phyloP scores from a whole-genome alignment of 2,888 invertebrate species.

The Hirtodrosophila trivittata region DNA sequence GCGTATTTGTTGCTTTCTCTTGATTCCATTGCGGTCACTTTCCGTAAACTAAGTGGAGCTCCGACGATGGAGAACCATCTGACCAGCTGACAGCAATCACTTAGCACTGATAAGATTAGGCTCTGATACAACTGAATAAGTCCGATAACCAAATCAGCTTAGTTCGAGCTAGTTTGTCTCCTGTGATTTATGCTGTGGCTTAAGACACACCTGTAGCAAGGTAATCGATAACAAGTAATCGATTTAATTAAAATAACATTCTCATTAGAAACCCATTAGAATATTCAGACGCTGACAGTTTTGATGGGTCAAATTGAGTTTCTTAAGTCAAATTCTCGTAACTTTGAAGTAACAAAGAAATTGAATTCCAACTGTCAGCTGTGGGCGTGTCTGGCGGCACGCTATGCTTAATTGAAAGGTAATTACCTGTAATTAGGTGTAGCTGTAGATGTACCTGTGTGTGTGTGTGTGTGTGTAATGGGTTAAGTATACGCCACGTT shows the following conservation, averaged over 20 bases:
- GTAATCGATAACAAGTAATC: too few species aligned
- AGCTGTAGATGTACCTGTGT: background rate
- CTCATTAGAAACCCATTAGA: background rate
- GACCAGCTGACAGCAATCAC: background rate
- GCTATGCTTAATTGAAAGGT: slow-evolving; percentile 74
- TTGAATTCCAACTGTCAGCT: slow-evolving; percentile 15
- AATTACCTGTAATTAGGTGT: slow-evolving; percentile 72
- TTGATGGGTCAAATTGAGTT: background rate
- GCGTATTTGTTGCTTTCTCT: slow-evolving; percentile 27
- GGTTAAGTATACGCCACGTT: slow-evolving; percentile 62
- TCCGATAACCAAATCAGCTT: too few species aligned
- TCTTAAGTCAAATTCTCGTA: background rate
- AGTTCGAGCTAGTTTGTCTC: too few species aligned
- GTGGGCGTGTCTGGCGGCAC: slow-evolving; percentile 49
- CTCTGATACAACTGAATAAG: background rate
- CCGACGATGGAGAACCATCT: background rate
- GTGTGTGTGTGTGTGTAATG: slow-evolving; percentile 4
- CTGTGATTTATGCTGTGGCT: too few species aligned
- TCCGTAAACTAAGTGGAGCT: slow-evolving; percentile 8
- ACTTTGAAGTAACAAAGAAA: slow-evolving; percentile 9
- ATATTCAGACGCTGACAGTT: background rate
- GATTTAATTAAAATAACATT: background rate
- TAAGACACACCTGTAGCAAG: too few species aligned
- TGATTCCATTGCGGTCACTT: slow-evolving; percentile 54
- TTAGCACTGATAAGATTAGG: background rate